These are phyloP conservation scores for Antrozous pallidus DNA, from an alignment of 2,797 vertebrate species.

Conservation along the genomic window DNA sequence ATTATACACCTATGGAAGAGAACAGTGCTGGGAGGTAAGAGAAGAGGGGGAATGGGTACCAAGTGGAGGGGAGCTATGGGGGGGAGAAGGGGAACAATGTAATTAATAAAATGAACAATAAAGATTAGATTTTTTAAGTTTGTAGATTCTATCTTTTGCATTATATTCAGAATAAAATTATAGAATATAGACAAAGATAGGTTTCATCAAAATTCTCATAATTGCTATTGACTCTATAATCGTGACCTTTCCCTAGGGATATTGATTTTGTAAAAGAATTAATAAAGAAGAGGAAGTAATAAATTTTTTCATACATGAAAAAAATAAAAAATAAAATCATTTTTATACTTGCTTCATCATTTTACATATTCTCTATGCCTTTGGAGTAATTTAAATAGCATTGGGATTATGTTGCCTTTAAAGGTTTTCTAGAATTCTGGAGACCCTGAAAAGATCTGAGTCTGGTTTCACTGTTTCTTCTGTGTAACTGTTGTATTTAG, in stretches of 20 bases:
- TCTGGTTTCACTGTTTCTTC: neutral
- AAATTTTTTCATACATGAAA: neutral
- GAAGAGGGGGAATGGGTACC: no score
- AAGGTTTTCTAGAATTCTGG: neutral
- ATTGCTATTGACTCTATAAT: neutral
- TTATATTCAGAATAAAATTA: neutral
- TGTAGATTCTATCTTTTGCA: neutral
- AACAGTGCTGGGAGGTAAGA: no score
- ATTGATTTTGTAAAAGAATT: constrained; percentile 30
- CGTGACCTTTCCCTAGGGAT: neutral
- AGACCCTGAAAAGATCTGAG: neutral
- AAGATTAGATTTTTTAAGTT: no score
- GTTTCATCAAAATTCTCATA: neutral
- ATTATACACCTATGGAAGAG: no score
- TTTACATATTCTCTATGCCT: neutral
- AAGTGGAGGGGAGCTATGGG: no score
- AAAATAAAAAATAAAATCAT: neutral
- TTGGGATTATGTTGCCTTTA: neutral
- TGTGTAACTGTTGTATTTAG: neutral
- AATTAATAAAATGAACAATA: no score
- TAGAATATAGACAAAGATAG: neutral
- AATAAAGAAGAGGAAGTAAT: neutral
- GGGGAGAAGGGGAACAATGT: no score
- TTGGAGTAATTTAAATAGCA: neutral
- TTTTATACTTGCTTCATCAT: neutral